Evolutionary conservation across 1,140 invertebrate species (phyloP), one percentile per base, ranked within the genome.

Genomic region (Papilio polyxenes): DNA sequence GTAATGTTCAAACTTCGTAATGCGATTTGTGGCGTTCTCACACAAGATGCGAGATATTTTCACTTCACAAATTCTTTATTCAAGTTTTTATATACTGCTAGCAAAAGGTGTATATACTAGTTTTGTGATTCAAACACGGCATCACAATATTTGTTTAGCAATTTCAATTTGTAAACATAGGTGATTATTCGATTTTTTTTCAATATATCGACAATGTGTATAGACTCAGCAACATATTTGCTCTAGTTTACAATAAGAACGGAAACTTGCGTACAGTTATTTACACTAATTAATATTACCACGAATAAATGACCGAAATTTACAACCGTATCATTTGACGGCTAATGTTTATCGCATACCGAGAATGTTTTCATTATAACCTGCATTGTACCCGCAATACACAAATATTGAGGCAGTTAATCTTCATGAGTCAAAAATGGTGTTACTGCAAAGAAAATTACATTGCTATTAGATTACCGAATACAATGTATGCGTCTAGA

Each of bases 1-100:
- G 78, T 80, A 49, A 80, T 80, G 40, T 80, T 48, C 48, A 78
- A 80, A 80, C 48, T 48, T n/a, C n/a, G n/a, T n/a, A n/a, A n/a
- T n/a, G n/a, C n/a, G n/a, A n/a, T n/a, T 65, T 65, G 56, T 65
- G 9, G 37, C 78, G 69, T 80, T 80, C 78, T 80, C 78, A 80
- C 78, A 80, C 23, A 72, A 72, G 78, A 80, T 44, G 23, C 59
- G 49, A 65, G 59, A 40, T 69, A 80, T 65, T 80, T 80, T 80
- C 78, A 65, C 78, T 80, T 80, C 10, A 62, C 56, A 65, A 53
- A 69, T 37, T 49, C 40, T 65, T 44, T 59, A 48, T 62, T 65
- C 40, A 69, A 23, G 49, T 56, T 78, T 78, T 78, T 59, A n/a
- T 72, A 40, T 17, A 72, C 62, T 40, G 56, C 51, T 79, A 62